Evolutionary conservation across 30 jellyfish, hydroid and myxozoan genomes (phyloP), one percentile per base, ranked within the genome.

Genomic region (Phacellophora camtschatica): DNA sequence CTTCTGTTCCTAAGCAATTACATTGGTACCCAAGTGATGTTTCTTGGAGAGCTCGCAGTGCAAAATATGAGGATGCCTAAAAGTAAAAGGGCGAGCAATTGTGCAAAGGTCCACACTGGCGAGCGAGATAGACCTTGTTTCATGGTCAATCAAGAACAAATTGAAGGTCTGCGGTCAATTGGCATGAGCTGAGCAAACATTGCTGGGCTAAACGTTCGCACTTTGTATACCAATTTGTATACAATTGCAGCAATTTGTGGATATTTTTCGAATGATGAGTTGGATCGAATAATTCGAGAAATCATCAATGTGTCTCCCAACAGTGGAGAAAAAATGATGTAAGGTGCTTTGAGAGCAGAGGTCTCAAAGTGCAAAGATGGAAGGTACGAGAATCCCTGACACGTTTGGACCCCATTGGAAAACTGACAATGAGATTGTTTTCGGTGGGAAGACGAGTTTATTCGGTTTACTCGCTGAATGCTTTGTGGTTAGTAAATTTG

Each of bases 111-210:
- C 31, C 27, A 42, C 29, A 69, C 83, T 42, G 83, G 71, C 27
- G 83, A 69, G 54, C 83, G 28, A 75, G 88, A 79, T 18, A 75
- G 88, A 36, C 88, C 88, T 28, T 25, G 76, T 1, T 59, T 75
- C 19, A 42, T 25, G 6, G 49, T 75, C 32, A 66, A 25, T 33
- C 88, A 75, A 34, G 65, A 53, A 27, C 88, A 75, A 31, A 23
- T 75, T 75, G 88, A 75, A 61, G 88, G 88, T 75, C 63, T 75
- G 19, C 78, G 88, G 25, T 57, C 88, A 51, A 54, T 75, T 75
- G 80, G 80, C 27, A 75, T 75, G 88, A 36, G 28, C 43, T 75
- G 88, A 79, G 49, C 69, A 32, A 24, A 75, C 54, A 75, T 75
- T 41, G 69, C 88, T 12, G 88, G 88, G 2, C 3, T 57, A 25